These are phyloP conservation scores for Mesoligia furuncula DNA, from an alignment of 2,888 invertebrate genomes.

Conservation along the genomic window DNA sequence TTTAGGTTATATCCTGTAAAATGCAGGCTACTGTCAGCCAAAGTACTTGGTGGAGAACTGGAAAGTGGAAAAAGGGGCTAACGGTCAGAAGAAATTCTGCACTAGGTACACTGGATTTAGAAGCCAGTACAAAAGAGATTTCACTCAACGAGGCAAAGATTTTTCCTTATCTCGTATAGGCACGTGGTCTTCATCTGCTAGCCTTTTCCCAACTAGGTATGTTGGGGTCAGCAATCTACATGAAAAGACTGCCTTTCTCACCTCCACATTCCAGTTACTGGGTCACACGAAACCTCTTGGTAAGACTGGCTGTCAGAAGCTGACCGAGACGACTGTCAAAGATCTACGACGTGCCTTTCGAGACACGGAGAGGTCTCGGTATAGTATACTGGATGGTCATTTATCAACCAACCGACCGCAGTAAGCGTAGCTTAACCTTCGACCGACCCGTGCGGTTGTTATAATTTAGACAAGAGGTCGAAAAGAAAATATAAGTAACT, in stretches of 20 bases:
- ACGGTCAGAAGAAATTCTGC: background rate
- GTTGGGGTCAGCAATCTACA: background rate
- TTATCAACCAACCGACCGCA: background rate
- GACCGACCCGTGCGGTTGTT: background rate
- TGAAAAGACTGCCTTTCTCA: background rate
- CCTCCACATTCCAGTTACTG: too few species aligned
- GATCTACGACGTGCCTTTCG: background rate
- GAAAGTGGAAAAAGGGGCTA: background rate
- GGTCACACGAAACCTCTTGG: background rate
- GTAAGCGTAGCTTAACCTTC: background rate
- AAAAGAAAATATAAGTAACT: background rate
- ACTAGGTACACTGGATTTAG: too few species aligned
- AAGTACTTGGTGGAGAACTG: background rate
- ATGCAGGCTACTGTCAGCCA: background rate
- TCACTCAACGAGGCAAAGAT: background rate
- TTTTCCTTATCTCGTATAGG: too few species aligned
- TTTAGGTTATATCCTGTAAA: background rate
- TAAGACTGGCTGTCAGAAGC: background rate
- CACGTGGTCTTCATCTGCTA: background rate
- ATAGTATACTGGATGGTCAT: background rate
- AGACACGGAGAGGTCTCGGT: background rate
- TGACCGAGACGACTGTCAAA: background rate
- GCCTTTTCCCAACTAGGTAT: too few species aligned
- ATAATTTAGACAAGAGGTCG: background rate
- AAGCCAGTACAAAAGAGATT: background rate